Evolutionary conservation across 2,113 vertebrate genomes (phyloP).

Genomic region (Cavia aperea): DNA sequence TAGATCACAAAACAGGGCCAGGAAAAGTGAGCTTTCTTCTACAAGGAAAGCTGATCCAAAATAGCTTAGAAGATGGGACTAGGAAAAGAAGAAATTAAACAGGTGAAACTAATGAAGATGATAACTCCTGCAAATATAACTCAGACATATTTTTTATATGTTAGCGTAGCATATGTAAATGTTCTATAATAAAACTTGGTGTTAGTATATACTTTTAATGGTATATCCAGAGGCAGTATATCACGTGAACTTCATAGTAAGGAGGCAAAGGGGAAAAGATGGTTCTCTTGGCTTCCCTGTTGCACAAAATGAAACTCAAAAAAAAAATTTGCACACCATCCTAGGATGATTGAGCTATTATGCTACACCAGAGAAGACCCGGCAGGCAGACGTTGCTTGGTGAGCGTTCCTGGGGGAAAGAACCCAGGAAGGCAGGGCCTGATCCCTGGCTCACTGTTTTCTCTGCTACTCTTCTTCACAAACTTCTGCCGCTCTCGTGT

Average conservation of each 20-base stretch:
- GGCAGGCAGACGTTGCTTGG: background rate
- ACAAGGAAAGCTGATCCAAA: background rate
- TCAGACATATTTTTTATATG: background rate
- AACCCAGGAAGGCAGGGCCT: background rate
- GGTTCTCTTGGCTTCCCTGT: background rate
- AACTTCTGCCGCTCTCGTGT: background rate
- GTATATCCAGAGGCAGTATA: background rate
- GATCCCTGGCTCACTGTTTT: background rate
- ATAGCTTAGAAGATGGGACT: background rate
- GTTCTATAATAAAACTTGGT: conserved; percentile 2
- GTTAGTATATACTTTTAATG: background rate
- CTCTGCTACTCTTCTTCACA: background rate
- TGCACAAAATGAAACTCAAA: conserved; percentile 6
- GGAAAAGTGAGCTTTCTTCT: background rate
- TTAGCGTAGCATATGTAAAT: background rate
- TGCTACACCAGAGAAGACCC: background rate
- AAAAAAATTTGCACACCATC: background rate
- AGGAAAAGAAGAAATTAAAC: conserved; percentile 31
- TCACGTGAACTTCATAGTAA: background rate
- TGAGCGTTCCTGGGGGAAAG: background rate
- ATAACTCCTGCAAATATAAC: background rate
- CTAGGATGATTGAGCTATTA: background rate
- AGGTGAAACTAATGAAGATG: background rate
- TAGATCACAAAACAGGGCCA: background rate
- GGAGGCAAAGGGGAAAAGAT: background rate